phyloP scores from a whole-genome alignment of 2,113 vertebrate species.

The Sander lucioperca region DNA sequence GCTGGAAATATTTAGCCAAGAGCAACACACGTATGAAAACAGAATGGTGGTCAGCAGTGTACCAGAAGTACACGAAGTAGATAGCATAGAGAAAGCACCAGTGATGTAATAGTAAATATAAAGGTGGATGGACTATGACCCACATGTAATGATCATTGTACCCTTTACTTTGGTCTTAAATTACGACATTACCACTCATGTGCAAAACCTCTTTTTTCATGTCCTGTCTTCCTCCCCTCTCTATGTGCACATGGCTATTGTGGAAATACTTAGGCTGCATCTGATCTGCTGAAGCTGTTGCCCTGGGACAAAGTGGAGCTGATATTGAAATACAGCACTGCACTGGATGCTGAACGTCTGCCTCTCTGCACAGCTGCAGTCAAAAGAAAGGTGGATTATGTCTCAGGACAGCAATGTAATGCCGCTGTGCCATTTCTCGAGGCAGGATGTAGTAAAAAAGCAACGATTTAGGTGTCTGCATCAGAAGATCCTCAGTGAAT shows the following conservation, averaged over 20 bases:
- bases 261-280: slow-evolving; percentile 1
- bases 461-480: slow-evolving; percentile 31
- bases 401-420: slow-evolving; percentile 32
- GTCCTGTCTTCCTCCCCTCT: background rate
- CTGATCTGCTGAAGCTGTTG: slow-evolving; percentile 17
- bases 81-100: background rate
- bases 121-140: background rate
- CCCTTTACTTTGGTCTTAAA: background rate
- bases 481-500: slow-evolving; percentile 36
- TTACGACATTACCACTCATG: background rate
- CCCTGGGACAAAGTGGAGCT: slow-evolving; percentile 15
- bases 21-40: background rate
- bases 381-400: slow-evolving; percentile 42
- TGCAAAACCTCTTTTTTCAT: background rate
- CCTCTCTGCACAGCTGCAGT: slow-evolving; percentile 20
- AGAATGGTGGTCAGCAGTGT: background rate
- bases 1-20: background rate
- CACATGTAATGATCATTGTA: background rate
- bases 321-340: slow-evolving; percentile 27
- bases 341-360: slow-evolving; percentile 21
- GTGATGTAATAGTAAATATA: background rate
- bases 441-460: slow-evolving; percentile 26
- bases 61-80: background rate
- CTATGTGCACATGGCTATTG: background rate
- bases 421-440: slow-evolving; percentile 36